A percentile compares a stretch with the other conserved stretches of the same genome.
Conservation (phyloP, 2,113 vertebrate species). For the Oxygymnocypris stewartii region DNA sequence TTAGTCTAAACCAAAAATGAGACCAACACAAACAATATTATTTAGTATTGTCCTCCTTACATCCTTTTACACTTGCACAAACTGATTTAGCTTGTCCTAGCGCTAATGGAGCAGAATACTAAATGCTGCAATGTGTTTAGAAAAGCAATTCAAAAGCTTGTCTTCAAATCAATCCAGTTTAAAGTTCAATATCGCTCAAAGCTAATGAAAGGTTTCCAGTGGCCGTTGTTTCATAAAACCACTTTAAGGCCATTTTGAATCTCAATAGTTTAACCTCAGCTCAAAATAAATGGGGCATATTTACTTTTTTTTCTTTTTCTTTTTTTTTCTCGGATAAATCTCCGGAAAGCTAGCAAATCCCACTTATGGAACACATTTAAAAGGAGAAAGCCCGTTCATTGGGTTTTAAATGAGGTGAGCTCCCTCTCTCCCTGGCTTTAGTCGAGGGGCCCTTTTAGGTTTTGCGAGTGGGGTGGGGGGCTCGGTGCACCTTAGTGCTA, state of each 20-base stretch:
- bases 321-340: constrained; percentile 38
- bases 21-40: not conserved
- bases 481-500: constrained; percentile 67
- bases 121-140: constrained; percentile 24
- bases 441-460: constrained; percentile 63
- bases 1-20: not conserved
- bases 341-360: constrained; percentile 57
- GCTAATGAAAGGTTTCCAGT: constrained; percentile 40
- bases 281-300: constrained; percentile 53
- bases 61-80: not conserved
- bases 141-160: constrained; percentile 26
- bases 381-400: constrained; percentile 65
- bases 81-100: constrained; percentile 1
- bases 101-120: not conserved
- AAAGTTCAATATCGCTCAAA: constrained; percentile 39
- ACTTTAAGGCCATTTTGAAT: constrained; percentile 48
- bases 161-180: constrained; percentile 41
- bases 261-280: constrained; percentile 42
- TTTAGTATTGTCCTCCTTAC: not conserved
- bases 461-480: constrained; percentile 60
- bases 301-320: constrained; percentile 52
- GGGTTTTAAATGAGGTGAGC: constrained; percentile 63
- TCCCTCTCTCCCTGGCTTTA: constrained; percentile 45
- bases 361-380: constrained; percentile 49
- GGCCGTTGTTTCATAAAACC: constrained; percentile 40